phyloP scores from a whole-genome alignment of 1,140 invertebrate species.

The Antheraea pernyi region DNA sequence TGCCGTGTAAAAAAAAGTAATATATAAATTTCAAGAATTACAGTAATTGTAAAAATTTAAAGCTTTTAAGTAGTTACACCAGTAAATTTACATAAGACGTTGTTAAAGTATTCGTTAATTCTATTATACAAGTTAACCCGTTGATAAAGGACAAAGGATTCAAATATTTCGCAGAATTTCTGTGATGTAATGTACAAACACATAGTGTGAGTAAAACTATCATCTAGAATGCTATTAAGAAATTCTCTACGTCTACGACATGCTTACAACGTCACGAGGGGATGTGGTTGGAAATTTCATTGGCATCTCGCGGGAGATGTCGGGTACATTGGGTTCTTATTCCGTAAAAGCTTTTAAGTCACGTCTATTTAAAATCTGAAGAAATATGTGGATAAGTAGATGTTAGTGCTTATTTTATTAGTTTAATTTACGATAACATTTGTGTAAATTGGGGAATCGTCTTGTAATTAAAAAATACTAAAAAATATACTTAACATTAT shows the following conservation, averaged over 20 bases:
- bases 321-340: background rate
- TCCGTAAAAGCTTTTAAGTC: background rate
- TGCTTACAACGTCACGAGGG: conserved; percentile 2
- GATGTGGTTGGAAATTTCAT: conserved; percentile 3
- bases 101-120: background rate
- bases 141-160: background rate
- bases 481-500: too few species aligned
- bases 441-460: too few species aligned
- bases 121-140: background rate
- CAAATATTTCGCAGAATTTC: conserved; percentile 29
- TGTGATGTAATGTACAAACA: conserved; percentile 31
- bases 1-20: too few species aligned
- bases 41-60: too few species aligned
- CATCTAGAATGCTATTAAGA: conserved; percentile 29
- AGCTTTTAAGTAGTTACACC: background rate
- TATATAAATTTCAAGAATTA: too few species aligned
- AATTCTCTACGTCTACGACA: conserved; percentile 24
- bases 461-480: too few species aligned
- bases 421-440: too few species aligned
- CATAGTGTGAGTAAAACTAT: conserved; percentile 31
- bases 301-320: conserved; percentile 1
- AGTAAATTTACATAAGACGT: background rate
- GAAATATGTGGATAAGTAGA: too few species aligned
- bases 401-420: too few species aligned
- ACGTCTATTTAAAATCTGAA: background rate